Conservation (phyloP, 2,113 vertebrate genomes). For the Todiramphus saurophagus region DNA sequence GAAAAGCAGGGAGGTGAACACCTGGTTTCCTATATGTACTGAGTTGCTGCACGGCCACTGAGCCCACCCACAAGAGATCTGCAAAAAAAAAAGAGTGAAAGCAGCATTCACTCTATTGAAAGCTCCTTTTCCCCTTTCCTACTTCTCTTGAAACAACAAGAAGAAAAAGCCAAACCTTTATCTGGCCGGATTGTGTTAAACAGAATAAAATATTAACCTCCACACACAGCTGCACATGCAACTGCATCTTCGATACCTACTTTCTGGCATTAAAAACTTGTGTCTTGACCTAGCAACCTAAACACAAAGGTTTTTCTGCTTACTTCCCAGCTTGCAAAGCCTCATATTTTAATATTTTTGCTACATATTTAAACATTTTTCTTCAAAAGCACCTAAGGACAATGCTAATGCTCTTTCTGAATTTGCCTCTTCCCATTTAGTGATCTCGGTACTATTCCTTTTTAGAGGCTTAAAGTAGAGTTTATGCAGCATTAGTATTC, state of each 20-base stretch:
- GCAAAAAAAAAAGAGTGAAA: not conserved
- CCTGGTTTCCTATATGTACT: not conserved
- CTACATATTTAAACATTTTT: not conserved
- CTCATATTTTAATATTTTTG: conserved; percentile 3
- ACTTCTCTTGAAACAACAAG: not conserved
- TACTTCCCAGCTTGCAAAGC: not conserved
- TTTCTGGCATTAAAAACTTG: not conserved
- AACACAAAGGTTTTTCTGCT: not conserved
- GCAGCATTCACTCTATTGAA: not conserved
- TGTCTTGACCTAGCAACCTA: not conserved
- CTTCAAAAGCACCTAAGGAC: not conserved
- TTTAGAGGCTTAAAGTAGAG: conserved; percentile 45
- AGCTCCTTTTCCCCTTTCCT: not conserved
- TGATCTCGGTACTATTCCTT: conserved; percentile 25
- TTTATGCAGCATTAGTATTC: conserved; percentile 56
- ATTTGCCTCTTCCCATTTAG: conserved; percentile 40
- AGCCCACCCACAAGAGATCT: not conserved
- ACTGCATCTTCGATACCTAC: not conserved
- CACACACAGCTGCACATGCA: not conserved
- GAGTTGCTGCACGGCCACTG: not conserved
- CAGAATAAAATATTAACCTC: not conserved
- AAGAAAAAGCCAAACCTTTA: not conserved
- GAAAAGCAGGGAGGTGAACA: not conserved
- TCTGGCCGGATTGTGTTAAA: not conserved
- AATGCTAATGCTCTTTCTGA: not conserved